Conservation (phyloP, 2,888 invertebrate species). For the Cynaeus angustus region DNA sequence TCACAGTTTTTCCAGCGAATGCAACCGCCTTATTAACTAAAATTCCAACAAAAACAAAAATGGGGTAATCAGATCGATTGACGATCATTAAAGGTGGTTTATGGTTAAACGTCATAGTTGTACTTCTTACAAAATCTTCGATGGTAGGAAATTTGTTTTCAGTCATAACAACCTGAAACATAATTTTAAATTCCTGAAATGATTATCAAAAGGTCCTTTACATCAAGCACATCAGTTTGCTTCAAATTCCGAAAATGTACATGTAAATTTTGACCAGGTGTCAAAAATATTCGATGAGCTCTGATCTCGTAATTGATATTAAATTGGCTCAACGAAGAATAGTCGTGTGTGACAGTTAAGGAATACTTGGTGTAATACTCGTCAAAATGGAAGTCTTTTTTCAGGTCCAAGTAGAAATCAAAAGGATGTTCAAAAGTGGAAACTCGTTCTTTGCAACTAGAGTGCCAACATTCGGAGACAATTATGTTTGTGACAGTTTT, state of each 20-base stretch:
- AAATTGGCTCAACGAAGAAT: no score
- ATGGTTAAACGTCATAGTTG: neutral
- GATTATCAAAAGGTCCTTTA: neutral
- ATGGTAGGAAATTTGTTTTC: slow-evolving; percentile 6
- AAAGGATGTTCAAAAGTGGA: slow-evolving; percentile 6
- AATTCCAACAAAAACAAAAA: neutral
- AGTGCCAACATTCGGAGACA: slow-evolving; percentile 24
- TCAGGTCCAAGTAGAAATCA: neutral
- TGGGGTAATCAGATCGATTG: slow-evolving; percentile 3
- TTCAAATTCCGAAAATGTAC: neutral
- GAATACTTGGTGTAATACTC: neutral
- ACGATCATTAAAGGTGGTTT: neutral
- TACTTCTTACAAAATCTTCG: slow-evolving; percentile 8
- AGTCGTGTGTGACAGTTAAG: no score
- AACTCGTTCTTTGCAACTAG: slow-evolving; percentile 25
- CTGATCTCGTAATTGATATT: neutral
- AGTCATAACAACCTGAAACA: slow-evolving; percentile 9
- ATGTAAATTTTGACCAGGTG: neutral
- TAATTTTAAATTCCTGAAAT: neutral
- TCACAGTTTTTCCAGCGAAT: no score
- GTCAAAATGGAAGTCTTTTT: neutral
- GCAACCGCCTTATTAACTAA: neutral
- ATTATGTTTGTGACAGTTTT: slow-evolving; percentile 13
- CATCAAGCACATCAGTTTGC: neutral
- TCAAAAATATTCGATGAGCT: neutral